Evolutionary conservation across 2,113 vertebrate species (phyloP), one percentile per base, ranked within the genome.

Genomic region (Elachura formosa): DNA sequence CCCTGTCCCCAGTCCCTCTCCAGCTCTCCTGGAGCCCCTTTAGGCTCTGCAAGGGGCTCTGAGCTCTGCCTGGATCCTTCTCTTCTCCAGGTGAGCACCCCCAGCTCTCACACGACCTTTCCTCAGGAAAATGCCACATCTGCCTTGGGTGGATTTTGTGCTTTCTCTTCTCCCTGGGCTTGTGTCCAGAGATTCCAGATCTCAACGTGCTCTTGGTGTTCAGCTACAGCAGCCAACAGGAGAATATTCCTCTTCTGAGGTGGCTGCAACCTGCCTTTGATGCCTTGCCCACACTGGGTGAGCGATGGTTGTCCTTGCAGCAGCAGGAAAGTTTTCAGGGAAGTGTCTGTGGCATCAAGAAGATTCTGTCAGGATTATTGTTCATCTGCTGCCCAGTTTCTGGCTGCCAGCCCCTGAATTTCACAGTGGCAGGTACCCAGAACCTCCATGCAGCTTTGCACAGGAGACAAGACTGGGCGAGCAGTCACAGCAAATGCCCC

Each of bases 81-180:
- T 31, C 16, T 1, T 56, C 31, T 45, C 33, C 52, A 66, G 28
- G 6, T 11, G 26, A 81, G 0, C 58, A 9, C 2, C 1, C 26
- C 18, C 36, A 66, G 19, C 23, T 66, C 23, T 38, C 68, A 19
- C 51, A 45, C n/a, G n/a, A 15, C 26, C 10, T 43, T n/a, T 11
- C 23, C 36, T 36, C 43, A 73, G 40, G 24, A 34, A 59, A 79
- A 3, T 9, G 29, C 6, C 41, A 17, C 49, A n/a, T 5, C 43
- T 45, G 15, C 12, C 46, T 43, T 43, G 41, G 8, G 43, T 40
- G 24, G 36, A 43, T 61, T 81, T 74, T 81, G 12, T 64, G 40
- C 19, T 73, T 68, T 54, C 25, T 59, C 9, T 58, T 72, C 34
- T 71, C 31, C 31, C 24, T n/a, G 1, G 8, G 9, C 9, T 29